Base-by-base conservation (phyloP, 2,113 vertebrate species). In the Entelurus aequoreus region DNA sequence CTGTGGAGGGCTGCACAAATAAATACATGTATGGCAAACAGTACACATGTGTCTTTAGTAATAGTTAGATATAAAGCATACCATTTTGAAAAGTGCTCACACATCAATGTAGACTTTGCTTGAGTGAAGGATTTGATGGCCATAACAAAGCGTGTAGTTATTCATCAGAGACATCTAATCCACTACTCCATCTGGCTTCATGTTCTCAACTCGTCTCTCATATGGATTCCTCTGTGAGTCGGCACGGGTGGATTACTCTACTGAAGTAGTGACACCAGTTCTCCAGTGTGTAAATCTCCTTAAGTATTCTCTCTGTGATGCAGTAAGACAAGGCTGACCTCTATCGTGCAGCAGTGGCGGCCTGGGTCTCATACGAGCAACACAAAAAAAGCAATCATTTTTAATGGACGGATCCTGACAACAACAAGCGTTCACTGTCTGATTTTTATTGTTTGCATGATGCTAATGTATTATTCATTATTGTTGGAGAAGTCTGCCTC, bases 281-380 rank as follows among this genome's bases (percentile, higher is more conserved):
- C 28, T 61, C 62, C 51, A 69, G 72, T 52, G 53, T 75, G 59
- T 69, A 66, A 71, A 72, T 84, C 60, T 66, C 58, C 71, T 70
- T 56, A 68, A 12, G n/a, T 6, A 59, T 62, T 75, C 40, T 62
- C 40, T 59, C 57, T 73, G 71, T 63, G 60, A 72, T 54, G 56
- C 51, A 75, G 68, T 68, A 46, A 79, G 71, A 65, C 50, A 15
- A 68, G 54, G 56, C 72, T 67, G 79, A 76, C 75, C 75, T 65
- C 57, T 66, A 38, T 58, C 64, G 65, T 62, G 37, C 46, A 63
- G 57, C 50, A 58, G 14, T 50, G 50, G 53, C 66, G 57, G 56
- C 60, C 61, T 65, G 57, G 54, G 71, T 69, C 62, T 52, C 48
- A 47, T 67, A 62, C 5, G 1, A 37, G 53, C 7, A 71, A 36